Evolutionary conservation across 2,888 invertebrate genomes (phyloP), one percentile per base, ranked within the genome.

Genomic region (Tachina fera): DNA sequence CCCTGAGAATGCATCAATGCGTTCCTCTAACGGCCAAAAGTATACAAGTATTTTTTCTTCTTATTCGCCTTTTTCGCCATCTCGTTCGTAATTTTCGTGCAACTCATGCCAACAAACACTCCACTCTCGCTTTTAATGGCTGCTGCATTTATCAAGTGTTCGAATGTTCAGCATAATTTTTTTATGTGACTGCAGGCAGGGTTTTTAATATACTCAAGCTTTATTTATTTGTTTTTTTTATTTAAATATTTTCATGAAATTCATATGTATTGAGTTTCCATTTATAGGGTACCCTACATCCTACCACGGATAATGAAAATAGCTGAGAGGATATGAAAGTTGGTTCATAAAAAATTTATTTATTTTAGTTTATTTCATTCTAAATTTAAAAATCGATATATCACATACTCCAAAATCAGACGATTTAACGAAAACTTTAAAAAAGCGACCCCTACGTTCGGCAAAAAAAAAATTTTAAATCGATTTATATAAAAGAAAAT

Each of bases 101-200:
- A 72, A 65, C 65, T 80, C 72, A 60, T 58, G 56, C 72, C 67
- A 65, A 74, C 51, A 65, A 71, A 51, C 75, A 84, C 80, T 76
- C 19, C 39, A 80, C 75, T 65, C 39, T 70, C 47, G 22, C 41
- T 65, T 60, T 60, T 78, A 74, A 78, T 85, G 86, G 68, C 79
- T 79, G 83, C 79, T 80, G 83, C 86, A 86, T 75, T 74, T 83
- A 75, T 83, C 79, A 86, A 86, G 83, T 86, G 86, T 81, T 84
- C 77, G 80, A 76, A 79, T 74, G 68, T 83, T 83, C 79, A 71
- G 71, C 51, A 83, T 76, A 70, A 72, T 76, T 76, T 76, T 31
- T 81, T 76, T 47, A 65, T 49, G 13, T 77, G 47, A n/a, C 83
- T 77, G n/a, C 45, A 71, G 77, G 83, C 16, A 31, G 31, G 31